A percentile compares a stretch with the other conserved stretches of the same genome.
Conservation (phyloP, 2,888 invertebrate species). For the Lysandra bellargus region DNA sequence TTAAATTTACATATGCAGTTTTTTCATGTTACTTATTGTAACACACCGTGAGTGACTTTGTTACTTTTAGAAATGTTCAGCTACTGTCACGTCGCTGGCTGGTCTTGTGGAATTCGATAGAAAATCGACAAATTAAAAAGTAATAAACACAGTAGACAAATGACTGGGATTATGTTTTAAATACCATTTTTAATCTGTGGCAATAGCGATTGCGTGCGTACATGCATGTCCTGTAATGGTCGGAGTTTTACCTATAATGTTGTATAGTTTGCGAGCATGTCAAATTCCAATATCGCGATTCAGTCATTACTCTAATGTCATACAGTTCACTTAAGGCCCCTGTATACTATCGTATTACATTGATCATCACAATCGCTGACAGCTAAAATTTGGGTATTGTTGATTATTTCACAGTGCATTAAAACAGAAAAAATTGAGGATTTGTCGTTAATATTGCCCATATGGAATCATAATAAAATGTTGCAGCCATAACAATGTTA, state of each 20-base stretch:
- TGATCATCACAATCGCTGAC: neutral
- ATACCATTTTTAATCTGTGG: conserved; percentile 14
- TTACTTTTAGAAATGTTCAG: neutral
- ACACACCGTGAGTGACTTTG: neutral
- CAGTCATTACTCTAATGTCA: conserved; percentile 28
- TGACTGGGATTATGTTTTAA: conserved; percentile 6
- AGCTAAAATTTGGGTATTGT: no score
- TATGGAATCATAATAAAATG: neutral
- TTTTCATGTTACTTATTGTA: neutral
- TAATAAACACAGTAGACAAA: neutral
- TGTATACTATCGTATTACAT: neutral
- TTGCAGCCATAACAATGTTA: neutral
- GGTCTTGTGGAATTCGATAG: neutral
- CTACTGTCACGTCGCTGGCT: neutral
- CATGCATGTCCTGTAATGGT: conserved; percentile 24
- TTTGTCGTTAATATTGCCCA: neutral
- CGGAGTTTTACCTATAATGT: conserved; percentile 25
- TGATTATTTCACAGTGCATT: no score
- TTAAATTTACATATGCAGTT: neutral
- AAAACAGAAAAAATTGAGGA: neutral
- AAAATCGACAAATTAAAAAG: neutral
- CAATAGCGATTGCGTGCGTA: conserved; percentile 23
- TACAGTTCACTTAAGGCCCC: neutral
- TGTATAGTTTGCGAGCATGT: conserved; percentile 25
- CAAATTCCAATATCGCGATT: conserved; percentile 29